Evolutionary conservation across 2,888 invertebrate genomes (phyloP).

Genomic region (Tuta absoluta): DNA sequence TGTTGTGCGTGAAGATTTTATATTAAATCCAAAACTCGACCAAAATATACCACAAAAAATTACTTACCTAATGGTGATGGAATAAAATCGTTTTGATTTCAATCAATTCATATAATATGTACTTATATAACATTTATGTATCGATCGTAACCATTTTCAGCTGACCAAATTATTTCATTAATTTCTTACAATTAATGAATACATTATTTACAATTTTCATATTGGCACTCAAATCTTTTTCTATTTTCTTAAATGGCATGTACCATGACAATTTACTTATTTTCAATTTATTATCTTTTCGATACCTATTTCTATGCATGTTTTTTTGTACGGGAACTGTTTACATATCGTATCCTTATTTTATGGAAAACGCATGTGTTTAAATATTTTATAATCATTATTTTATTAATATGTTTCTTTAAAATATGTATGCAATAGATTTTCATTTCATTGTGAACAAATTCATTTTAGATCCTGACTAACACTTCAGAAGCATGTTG

Average conservation of each 20-base stretch:
- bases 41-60: background rate
- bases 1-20: too few relatives aligned
- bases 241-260: conserved; percentile 17
- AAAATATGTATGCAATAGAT: background rate
- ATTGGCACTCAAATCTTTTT: conserved; percentile 22
- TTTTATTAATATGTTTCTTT: background rate
- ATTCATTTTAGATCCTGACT: background rate
- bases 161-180: conserved; percentile 7
- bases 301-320: background rate
- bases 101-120: background rate
- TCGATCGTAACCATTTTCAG: background rate
- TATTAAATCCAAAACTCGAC: background rate
- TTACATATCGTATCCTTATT: background rate
- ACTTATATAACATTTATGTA: background rate
- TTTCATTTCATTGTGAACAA: background rate
- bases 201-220: conserved; percentile 58
- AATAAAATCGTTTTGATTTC: background rate
- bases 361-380: conserved; percentile 1
- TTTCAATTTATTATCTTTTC: background rate
- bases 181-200: conserved; percentile 59
- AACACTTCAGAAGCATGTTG: conserved; percentile 9
- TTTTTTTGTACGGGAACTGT: background rate
- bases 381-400: background rate
- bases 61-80: background rate
- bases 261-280: background rate